phyloP scores from a whole-genome alignment of 2,888 invertebrate species.

The Lasioglossum malachurum region DNA sequence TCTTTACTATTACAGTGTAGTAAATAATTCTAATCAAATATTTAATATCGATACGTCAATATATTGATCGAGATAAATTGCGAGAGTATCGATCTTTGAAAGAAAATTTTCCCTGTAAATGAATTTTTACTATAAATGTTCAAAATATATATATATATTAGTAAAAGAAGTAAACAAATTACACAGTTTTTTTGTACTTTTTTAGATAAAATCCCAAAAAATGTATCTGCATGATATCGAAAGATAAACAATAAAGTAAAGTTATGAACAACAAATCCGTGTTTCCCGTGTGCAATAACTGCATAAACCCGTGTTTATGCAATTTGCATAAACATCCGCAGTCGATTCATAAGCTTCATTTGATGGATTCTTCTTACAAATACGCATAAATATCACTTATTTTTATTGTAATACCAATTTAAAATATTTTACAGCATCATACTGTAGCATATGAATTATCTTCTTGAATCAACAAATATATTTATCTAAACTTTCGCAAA shows the following conservation, averaged over 20 bases:
- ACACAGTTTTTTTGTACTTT: not conserved
- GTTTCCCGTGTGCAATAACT: too few relatives aligned
- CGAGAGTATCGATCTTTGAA: not conserved
- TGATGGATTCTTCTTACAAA: not conserved
- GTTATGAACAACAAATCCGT: too few relatives aligned
- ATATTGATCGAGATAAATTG: slow-evolving; percentile 18
- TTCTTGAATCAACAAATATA: not conserved
- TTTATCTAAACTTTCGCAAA: not conserved
- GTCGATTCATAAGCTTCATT: not conserved
- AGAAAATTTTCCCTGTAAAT: not conserved
- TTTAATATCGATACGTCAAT: slow-evolving; percentile 25
- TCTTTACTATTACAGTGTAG: not conserved
- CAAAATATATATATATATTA: not conserved
- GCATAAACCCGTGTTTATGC: too few relatives aligned
- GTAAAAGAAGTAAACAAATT: not conserved
- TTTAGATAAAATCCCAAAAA: not conserved
- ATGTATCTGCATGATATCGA: too few relatives aligned
- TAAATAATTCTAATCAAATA: not conserved
- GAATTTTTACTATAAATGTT: not conserved
- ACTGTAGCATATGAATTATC: slow-evolving; percentile 9
- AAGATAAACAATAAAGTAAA: too few relatives aligned
- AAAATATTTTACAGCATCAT: slow-evolving; percentile 4
- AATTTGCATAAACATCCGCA: too few relatives aligned
- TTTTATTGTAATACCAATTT: not conserved
- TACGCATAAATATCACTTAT: not conserved